A percentile compares a stretch with the other conserved stretches of the same genome.
Conservation (phyloP, 1,140 invertebrate genomes). For the Battus philenor region DNA sequence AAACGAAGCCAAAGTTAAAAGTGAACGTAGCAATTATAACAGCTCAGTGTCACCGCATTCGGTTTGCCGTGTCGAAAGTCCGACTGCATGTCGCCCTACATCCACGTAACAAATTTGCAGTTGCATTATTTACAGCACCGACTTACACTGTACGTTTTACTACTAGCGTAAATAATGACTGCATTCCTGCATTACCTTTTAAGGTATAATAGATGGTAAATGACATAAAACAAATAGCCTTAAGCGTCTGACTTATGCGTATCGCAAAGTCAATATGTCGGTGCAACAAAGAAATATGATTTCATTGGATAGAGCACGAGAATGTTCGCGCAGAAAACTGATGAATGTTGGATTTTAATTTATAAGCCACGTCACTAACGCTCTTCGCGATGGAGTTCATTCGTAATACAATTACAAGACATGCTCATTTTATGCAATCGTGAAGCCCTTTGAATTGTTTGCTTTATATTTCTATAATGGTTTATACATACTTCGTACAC, state of each 20-base stretch:
- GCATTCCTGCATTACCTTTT: slow-evolving; percentile 8
- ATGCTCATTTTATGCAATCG: slow-evolving; percentile 8
- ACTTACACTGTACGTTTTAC: slow-evolving; percentile 14
- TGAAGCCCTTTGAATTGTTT: slow-evolving; percentile 1
- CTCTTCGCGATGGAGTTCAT: slow-evolving; percentile 1
- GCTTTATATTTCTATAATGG: background rate
- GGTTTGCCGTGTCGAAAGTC: slow-evolving; percentile 8
- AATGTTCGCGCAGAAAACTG: slow-evolving; percentile 2
- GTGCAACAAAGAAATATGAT: slow-evolving; percentile 8
- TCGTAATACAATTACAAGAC: slow-evolving; percentile 11
- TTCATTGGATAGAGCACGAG: background rate
- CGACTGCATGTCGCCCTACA: slow-evolving; percentile 20
- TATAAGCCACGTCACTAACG: background rate
- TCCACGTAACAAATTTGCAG: slow-evolving; percentile 29
- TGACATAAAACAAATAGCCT: slow-evolving; percentile 10
- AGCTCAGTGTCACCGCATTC: slow-evolving; percentile 5
- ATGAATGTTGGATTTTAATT: slow-evolving; percentile 5
- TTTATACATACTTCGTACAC: no score
- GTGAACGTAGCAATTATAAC: slow-evolving; percentile 19
- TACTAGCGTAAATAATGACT: slow-evolving; percentile 10
- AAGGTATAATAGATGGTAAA: background rate
- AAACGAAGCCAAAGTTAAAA: slow-evolving; percentile 7
- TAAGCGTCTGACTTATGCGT: background rate
- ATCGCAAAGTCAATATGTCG: slow-evolving; percentile 3
- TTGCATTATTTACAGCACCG: slow-evolving; percentile 17